A percentile compares a stretch with the other conserved stretches of the same genome.
Evolutionary conservation across 2,797 vertebrate genomes (phyloP).

Genomic region (Chlorospingus flavigularis): DNA sequence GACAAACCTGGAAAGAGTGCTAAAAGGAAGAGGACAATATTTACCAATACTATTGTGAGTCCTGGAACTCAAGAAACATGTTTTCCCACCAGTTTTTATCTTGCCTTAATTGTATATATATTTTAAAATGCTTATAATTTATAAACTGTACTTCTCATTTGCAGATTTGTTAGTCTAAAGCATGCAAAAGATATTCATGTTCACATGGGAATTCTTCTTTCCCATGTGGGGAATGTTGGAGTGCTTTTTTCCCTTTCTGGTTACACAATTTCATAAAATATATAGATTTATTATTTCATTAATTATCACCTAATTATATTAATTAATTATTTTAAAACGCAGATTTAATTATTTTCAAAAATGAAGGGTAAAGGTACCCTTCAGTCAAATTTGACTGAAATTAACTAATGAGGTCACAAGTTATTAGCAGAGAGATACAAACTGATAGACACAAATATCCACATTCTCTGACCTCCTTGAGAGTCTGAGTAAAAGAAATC

Average conservation of each 20-base stretch:
- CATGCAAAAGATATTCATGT: background rate
- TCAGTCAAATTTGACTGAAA: slow-evolving; percentile 48
- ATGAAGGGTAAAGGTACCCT: slow-evolving; percentile 41
- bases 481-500: background rate
- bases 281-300: background rate
- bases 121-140: background rate
- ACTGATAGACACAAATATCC: background rate
- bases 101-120: background rate
- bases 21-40: background rate
- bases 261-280: background rate
- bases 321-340: slow-evolving; percentile 23
- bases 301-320: background rate
- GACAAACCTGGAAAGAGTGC: background rate
- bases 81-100: background rate
- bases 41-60: background rate
- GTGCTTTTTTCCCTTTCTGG: background rate
- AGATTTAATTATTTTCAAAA: slow-evolving; percentile 22
- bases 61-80: background rate
- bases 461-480: background rate
- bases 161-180: background rate
- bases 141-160: background rate
- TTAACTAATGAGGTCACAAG: slow-evolving; percentile 36
- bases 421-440: slow-evolving; percentile 3
- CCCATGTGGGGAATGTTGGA: background rate
- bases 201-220: background rate